Evolutionary conservation across 2,888 invertebrate genomes (phyloP).

Genomic region (Pseudeuparius sepicola): DNA sequence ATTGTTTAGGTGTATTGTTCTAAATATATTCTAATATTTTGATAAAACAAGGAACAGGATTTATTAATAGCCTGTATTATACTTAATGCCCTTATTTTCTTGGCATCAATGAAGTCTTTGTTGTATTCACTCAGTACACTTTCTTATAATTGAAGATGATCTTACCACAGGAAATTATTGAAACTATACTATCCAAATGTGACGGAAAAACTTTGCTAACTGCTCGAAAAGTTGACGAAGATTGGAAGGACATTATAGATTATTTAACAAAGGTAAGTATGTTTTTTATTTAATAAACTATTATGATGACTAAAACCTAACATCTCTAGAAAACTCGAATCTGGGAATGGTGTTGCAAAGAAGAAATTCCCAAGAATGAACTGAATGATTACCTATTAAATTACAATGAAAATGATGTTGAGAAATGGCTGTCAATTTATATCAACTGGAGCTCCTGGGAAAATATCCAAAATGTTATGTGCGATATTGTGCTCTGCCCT

Average conservation of each 20-base stretch:
- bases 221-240: constrained; percentile 30
- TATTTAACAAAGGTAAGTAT: constrained; percentile 33
- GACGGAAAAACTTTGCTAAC: constrained; percentile 35
- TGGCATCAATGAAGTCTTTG: no score
- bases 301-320: no score
- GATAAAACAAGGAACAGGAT: no score
- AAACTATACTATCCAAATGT: constrained; percentile 34
- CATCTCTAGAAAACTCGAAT: constrained; percentile 31
- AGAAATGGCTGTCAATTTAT: constrained; percentile 34
- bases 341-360: constrained; percentile 35
- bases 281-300: no score
- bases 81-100: no score
- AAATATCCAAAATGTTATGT: constrained; percentile 29
- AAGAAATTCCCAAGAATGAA: constrained; percentile 35
- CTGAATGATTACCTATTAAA: constrained; percentile 33
- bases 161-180: constrained; percentile 36
- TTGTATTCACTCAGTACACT: no score
- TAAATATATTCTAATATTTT: no score
- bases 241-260: constrained; percentile 31
- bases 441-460: constrained; percentile 36
- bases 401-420: constrained; percentile 24
- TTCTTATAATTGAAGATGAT: constrained; percentile 28
- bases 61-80: no score
- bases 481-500: constrained; percentile 31
- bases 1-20: no score